Evolutionary conservation across 2,113 vertebrate genomes (phyloP), one percentile per base, ranked within the genome.

Genomic region (Rostratula benghalensis): DNA sequence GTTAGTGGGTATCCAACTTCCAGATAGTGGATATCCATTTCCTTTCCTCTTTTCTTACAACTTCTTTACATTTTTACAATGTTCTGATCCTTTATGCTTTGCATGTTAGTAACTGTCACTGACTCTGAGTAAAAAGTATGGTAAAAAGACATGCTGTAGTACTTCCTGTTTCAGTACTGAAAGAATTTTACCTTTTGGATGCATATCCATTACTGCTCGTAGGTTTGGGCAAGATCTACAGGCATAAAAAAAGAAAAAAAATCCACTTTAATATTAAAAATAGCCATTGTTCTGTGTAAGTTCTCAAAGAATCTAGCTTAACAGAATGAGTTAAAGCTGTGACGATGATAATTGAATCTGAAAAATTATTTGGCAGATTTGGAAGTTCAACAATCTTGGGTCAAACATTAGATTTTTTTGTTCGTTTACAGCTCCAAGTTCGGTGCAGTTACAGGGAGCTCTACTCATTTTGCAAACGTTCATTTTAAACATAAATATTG

Each of bases 401-500:
- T 84, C 59, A 77, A 71, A 54, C 3, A 3, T 56, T 71, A n/a
- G 1, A 1, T 10, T 61, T 10, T 61, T 95, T 94, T 90, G 53
- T 95, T 97, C 57, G 74, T 46, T 89, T 74, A 50, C 54, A 57
- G 60, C 27, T 88, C 65, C 46, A 75, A 24, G 79, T 73, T 57
- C 63, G 61, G 9, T 64, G 81, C 61, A 68, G 45, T 78, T 27
- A 33, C 31, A 15, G 74, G 61, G 76, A 96, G 22, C 16, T 80
- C 48, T 15, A 43, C 71, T 70, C 78, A 83, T 97, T 96, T 97
- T 96, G 75, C 45, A 73, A 81, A 76, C 37, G 39, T 85, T 89
- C 53, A 88, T 97, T 94, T 96, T 91, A 48, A 79, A 89, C 39
- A 90, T 95, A 96, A 98, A 95, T 97, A 97, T 95, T 97, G 68